Percentiles rank a stretch among this genome's conserved stretches.
Evolutionary conservation across 2,888 invertebrate genomes (phyloP).

Genomic region (Ectemnius cavifrons): DNA sequence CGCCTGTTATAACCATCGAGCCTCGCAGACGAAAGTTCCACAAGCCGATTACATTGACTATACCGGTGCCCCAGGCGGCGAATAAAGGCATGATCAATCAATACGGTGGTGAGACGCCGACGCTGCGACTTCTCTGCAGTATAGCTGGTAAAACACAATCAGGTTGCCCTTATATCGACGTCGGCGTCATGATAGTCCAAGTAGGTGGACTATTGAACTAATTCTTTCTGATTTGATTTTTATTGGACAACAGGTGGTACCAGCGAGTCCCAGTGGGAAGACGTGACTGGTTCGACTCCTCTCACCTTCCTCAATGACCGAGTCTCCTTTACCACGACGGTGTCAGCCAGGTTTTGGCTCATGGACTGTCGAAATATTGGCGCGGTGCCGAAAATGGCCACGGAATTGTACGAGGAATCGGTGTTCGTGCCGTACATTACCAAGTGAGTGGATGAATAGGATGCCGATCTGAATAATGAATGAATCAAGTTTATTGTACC

Average conservation of each 20-base stretch:
- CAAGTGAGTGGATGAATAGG: conserved; percentile 79
- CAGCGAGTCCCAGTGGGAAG: conserved; percentile 98
- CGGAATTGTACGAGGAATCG: conserved; percentile 94
- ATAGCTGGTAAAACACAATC: conserved; percentile 85
- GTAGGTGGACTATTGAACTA: too few relatives aligned
- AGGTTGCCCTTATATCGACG: too few relatives aligned
- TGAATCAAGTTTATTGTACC: not conserved
- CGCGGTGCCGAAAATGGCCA: conserved; percentile 97
- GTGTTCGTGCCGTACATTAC: conserved; percentile 95
- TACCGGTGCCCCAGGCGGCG: conserved; percentile 84
- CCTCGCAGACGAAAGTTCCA: conserved; percentile 98
- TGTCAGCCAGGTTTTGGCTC: conserved; percentile 98
- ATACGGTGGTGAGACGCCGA: conserved; percentile 88
- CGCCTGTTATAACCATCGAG: conserved; percentile 98
- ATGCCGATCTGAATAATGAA: not conserved
- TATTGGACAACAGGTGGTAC: conserved; percentile 86
- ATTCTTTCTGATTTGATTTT: not conserved
- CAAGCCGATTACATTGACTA: conserved; percentile 97
- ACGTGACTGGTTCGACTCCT: conserved; percentile 98
- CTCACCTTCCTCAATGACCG: conserved; percentile 97
- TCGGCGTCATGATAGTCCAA: too few relatives aligned
- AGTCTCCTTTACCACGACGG: conserved; percentile 99
- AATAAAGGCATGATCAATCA: conserved; percentile 91
- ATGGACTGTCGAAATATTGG: conserved; percentile 98
- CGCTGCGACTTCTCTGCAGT: conserved; percentile 94